Evolutionary conservation across 2,113 vertebrate genomes (phyloP).

Genomic region (Eleginops maclovinus): DNA sequence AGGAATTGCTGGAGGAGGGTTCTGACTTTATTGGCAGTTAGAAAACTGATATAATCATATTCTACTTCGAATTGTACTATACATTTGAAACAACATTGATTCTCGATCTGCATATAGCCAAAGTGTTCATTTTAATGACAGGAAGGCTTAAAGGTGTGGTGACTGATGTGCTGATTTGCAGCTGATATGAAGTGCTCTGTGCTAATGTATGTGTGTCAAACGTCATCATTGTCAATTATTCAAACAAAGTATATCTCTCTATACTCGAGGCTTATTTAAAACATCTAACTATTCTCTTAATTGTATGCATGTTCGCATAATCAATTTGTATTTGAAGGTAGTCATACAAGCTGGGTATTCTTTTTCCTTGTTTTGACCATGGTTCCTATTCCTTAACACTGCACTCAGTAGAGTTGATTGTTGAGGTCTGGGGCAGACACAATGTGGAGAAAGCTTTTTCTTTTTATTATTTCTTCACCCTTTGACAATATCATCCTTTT

Average conservation of each 20-base stretch:
- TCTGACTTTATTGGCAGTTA: conserved; percentile 2
- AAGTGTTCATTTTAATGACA: neutral
- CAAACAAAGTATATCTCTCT: neutral
- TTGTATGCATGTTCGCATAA: no score
- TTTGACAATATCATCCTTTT: no score
- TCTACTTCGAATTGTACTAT: neutral
- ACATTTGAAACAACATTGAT: neutral
- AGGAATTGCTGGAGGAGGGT: neutral
- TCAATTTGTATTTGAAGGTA: neutral
- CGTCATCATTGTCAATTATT: neutral
- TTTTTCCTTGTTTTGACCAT: neutral
- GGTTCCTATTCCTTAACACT: neutral
- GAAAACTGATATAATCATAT: neutral
- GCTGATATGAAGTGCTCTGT: neutral
- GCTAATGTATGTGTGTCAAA: neutral
- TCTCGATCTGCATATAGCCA: neutral
- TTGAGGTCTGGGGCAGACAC: neutral
- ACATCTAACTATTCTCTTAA: no score
- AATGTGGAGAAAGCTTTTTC: neutral
- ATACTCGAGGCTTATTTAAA: neutral
- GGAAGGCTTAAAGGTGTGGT: conserved; percentile 2
- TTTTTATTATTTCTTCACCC: no score
- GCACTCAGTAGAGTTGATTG: neutral
- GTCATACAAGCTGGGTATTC: neutral
- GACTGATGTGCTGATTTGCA: neutral